Evolutionary conservation across 1,140 invertebrate genomes (phyloP).

Genomic region (Cheumatopsyche charites): DNA sequence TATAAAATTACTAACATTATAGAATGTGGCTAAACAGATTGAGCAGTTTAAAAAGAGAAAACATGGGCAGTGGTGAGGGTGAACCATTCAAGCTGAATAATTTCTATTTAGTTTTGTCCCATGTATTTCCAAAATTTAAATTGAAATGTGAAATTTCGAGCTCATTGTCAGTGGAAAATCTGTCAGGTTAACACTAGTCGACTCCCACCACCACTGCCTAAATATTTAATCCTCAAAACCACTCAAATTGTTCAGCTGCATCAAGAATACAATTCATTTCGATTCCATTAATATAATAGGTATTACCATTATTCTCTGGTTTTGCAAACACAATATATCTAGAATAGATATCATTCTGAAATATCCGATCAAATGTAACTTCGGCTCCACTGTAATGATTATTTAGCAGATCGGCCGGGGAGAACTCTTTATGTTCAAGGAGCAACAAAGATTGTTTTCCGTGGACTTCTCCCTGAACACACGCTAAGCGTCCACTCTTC

Average conservation of each 20-base stretch:
- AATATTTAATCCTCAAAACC: too few relatives aligned
- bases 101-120: too few relatives aligned
- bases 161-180: too few relatives aligned
- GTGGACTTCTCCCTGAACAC: slow-evolving; percentile 7
- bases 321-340: slow-evolving; percentile 21
- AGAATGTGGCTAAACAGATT: too few relatives aligned
- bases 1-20: not conserved
- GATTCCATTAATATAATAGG: too few relatives aligned
- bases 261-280: slow-evolving; percentile 17
- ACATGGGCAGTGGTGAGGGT: too few relatives aligned
- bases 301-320: slow-evolving; percentile 4
- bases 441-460: slow-evolving; percentile 9
- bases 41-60: too few relatives aligned
- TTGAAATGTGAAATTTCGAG: too few relatives aligned
- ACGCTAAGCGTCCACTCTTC: slow-evolving; percentile 26
- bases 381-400: slow-evolving; percentile 13
- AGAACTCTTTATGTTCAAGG: slow-evolving; percentile 24
- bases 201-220: too few relatives aligned
- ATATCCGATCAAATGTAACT: slow-evolving; percentile 9
- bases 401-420: not conserved
- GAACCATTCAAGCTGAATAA: too few relatives aligned
- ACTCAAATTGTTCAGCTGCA: not conserved
- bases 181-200: too few relatives aligned
- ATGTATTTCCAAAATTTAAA: too few relatives aligned
- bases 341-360: slow-evolving; percentile 32